Percentiles rank a stretch among this genome's conserved stretches.
Conservation (phyloP, 1,140 invertebrate species). For the Pachyrhynchus sulphureomaculatus region DNA sequence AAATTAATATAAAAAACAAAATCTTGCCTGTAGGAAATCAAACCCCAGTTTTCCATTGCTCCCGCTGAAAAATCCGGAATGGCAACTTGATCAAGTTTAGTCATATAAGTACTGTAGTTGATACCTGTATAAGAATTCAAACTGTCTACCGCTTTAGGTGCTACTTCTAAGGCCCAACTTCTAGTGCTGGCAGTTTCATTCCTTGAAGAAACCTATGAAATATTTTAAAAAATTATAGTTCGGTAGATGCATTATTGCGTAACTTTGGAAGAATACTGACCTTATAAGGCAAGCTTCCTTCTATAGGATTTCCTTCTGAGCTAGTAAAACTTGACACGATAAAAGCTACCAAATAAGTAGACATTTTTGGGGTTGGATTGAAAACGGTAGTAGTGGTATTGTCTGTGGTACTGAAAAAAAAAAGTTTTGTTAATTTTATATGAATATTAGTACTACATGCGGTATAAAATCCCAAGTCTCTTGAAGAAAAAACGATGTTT, state of each 20-base stretch:
- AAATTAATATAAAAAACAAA: too few species aligned
- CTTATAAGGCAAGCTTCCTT: background rate
- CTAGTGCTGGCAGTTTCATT: background rate
- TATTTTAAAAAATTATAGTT: background rate
- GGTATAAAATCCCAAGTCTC: too few species aligned
- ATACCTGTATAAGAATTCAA: slow-evolving; percentile 22
- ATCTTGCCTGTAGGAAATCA: slow-evolving; percentile 74
- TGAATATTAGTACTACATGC: too few species aligned
- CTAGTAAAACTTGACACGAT: slow-evolving; percentile 1
- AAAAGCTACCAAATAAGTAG: slow-evolving; percentile 1
- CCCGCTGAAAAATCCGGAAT: slow-evolving; percentile 91
- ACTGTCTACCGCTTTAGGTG: slow-evolving; percentile 6
- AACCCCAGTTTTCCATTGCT: slow-evolving; percentile 94
- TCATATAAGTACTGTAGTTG: slow-evolving; percentile 24
- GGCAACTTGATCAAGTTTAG: slow-evolving; percentile 52
- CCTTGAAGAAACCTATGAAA: slow-evolving; percentile 24
- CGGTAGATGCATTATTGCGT: background rate
- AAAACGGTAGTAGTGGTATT: background rate
- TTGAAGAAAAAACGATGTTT: too few species aligned
- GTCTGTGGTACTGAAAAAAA: background rate
- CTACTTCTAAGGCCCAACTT: slow-evolving; percentile 21
- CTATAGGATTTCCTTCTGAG: background rate
- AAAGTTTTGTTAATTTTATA: background rate
- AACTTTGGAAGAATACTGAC: background rate
- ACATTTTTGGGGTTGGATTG: background rate